Conservation (phyloP, 1,140 invertebrate genomes). For the Euwallacea fornicatus region DNA sequence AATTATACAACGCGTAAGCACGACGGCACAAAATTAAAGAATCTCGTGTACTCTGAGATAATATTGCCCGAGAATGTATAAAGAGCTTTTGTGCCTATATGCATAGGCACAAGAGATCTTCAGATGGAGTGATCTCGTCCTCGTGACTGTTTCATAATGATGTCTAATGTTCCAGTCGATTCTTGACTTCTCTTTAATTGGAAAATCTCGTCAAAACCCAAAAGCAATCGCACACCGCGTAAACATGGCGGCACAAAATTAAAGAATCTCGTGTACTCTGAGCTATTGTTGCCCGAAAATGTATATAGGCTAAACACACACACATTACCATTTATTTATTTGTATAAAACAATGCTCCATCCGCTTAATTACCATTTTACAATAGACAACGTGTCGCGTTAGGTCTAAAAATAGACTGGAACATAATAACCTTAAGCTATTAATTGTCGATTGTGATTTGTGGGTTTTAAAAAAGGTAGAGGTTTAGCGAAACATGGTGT, state of each 20-base stretch:
- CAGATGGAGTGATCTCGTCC: too few relatives aligned
- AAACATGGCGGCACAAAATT: neutral
- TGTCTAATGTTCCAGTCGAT: too few relatives aligned
- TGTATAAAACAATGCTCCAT: conserved; percentile 1
- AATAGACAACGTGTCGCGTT: conserved; percentile 17
- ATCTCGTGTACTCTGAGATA: too few relatives aligned
- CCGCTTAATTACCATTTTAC: conserved; percentile 10
- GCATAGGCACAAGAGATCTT: too few relatives aligned
- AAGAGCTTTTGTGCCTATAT: too few relatives aligned
- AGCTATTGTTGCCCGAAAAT: neutral
- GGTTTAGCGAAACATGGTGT: conserved; percentile 18
- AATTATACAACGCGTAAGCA: too few relatives aligned
- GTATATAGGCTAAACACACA: neutral
- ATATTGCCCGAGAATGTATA: too few relatives aligned
- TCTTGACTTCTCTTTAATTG: too few relatives aligned
- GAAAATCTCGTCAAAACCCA: neutral
- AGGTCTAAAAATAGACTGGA: conserved; percentile 23
- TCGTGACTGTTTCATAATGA: too few relatives aligned
- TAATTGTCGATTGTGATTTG: conserved; percentile 32
- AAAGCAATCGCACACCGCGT: neutral
- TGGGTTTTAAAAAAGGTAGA: conserved; percentile 19
- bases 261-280: neutral
- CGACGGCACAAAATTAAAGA: too few relatives aligned
- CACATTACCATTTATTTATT: neutral
- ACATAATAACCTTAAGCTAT: conserved; percentile 31